A percentile compares a stretch with the other conserved stretches of the same genome.
Evolutionary conservation across 2,113 vertebrate species (phyloP).

Genomic region (Planiliza haematocheilus): DNA sequence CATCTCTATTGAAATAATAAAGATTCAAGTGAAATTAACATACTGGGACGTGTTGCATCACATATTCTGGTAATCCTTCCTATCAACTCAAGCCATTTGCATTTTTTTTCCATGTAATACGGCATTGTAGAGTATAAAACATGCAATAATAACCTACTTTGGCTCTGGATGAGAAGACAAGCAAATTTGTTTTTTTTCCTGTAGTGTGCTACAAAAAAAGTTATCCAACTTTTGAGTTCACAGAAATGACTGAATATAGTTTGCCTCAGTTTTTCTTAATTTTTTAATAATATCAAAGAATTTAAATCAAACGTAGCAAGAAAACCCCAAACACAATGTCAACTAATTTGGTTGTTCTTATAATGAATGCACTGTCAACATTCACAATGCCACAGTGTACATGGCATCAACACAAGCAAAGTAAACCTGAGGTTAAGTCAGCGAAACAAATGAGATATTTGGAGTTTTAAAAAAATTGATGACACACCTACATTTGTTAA

Average conservation of each 20-base stretch:
- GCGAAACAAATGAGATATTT: neutral
- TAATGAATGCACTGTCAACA: neutral
- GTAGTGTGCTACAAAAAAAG: constrained; percentile 14
- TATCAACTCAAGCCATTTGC: constrained; percentile 30
- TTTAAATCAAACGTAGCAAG: too few species aligned
- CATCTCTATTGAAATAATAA: constrained; percentile 6
- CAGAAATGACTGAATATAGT: constrained; percentile 23
- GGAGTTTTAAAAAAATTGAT: neutral
- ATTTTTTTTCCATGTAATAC: constrained; percentile 22
- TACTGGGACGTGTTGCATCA: constrained; percentile 37
- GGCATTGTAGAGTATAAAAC: constrained; percentile 6
- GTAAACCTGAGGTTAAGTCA: neutral
- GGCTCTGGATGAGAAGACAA: constrained; percentile 18
- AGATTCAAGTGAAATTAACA: constrained; percentile 28
- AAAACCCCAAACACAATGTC: too few species aligned
- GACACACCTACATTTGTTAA: too few species aligned
- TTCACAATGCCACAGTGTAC: neutral
- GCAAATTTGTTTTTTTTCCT: constrained; percentile 9
- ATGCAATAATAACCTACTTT: constrained; percentile 34
- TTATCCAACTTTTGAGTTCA: constrained; percentile 18
- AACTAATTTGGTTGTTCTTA: too few species aligned
- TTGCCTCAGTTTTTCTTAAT: too few species aligned
- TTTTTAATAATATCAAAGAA: too few species aligned
- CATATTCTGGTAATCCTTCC: constrained; percentile 44
- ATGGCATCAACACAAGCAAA: neutral